Conservation (phyloP, 2,113 vertebrate genomes). For the Emydura subglobosa region DNA sequence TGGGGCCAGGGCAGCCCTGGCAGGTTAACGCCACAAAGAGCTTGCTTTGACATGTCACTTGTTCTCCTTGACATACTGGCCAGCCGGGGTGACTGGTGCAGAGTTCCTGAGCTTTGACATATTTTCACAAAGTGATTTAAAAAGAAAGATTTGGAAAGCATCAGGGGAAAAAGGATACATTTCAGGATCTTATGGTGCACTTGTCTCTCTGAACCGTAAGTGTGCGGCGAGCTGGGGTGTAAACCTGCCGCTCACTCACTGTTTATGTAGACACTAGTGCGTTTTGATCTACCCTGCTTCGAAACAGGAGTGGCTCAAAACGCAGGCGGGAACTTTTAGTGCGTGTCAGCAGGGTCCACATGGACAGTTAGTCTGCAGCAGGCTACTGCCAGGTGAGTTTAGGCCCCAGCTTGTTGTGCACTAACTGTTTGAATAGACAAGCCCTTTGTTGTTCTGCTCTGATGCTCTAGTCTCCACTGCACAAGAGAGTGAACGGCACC, state of each 20-base stretch:
- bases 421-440: neutral
- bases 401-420: no score
- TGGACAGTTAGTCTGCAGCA: neutral
- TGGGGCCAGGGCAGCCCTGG: neutral
- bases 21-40: rapidly evolving
- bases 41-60: neutral
- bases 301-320: neutral
- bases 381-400: no score
- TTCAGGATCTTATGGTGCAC: neutral
- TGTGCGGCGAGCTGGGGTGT: neutral
- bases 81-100: neutral
- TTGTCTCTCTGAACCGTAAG: neutral
- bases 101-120: neutral
- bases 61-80: rapidly evolving
- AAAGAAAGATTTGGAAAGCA: neutral
- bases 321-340: no score
- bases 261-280: no score
- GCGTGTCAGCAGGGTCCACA: no score
- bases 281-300: neutral
- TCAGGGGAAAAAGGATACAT: neutral
- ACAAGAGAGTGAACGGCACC: neutral
- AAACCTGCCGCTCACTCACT: neutral
- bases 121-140: rapidly evolving
- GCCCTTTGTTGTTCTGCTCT: rapidly evolving
- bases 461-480: neutral